These are phyloP conservation scores for Pteromalus puparum DNA, from an alignment of 1,140 invertebrate species.

Conservation along the genomic window DNA sequence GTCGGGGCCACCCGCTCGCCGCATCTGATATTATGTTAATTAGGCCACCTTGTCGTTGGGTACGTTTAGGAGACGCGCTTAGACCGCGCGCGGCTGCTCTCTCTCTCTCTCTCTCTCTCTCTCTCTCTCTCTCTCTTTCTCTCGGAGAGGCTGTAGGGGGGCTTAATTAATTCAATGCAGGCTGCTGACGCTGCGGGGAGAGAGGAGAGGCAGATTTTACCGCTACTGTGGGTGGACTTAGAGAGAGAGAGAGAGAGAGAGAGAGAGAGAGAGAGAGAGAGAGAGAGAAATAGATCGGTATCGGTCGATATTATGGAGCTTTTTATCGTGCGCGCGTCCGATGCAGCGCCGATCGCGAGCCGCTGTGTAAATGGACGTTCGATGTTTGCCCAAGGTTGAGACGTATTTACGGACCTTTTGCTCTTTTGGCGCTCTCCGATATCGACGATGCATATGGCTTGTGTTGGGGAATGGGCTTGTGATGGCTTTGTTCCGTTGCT, in stretches of 20 bases:
- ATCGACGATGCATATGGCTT: neutral
- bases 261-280: neutral
- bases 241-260: neutral
- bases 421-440: neutral
- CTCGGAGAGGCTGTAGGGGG: neutral
- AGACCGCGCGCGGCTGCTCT: neutral
- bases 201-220: constrained; percentile 28
- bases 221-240: constrained; percentile 14
- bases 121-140: no score
- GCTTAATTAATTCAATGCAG: constrained; percentile 43
- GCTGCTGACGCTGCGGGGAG: neutral
- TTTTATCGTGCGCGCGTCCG: constrained; percentile 16
- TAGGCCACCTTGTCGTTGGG: constrained; percentile 36
- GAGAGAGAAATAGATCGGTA: neutral
- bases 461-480: neutral
- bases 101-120: no score
- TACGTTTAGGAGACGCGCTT: constrained; percentile 37
- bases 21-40: constrained; percentile 54
- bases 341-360: neutral
- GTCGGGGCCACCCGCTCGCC: constrained; percentile 35
- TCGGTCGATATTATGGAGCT: constrained; percentile 21
- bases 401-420: neutral
- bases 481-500: neutral
- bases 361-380: constrained; percentile 32
- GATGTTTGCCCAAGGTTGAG: constrained; percentile 20